These are phyloP conservation scores for Embiotoca jacksoni DNA, from an alignment of 2,113 vertebrate genomes.

Conservation along the genomic window DNA sequence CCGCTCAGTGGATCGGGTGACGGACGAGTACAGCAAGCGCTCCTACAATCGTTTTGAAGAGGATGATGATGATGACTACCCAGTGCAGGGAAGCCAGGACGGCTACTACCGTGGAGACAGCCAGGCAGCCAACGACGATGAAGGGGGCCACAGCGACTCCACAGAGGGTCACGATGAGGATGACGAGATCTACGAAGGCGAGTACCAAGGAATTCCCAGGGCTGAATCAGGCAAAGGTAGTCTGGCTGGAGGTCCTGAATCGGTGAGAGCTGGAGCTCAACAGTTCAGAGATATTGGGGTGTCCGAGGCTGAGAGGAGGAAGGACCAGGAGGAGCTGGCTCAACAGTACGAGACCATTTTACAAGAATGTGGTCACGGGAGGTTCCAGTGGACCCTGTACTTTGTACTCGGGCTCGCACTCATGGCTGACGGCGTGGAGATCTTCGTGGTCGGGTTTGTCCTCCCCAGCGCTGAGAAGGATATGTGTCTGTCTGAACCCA, in stretches of 20 bases:
- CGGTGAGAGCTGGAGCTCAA: constrained; percentile 72
- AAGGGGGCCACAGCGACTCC: constrained; percentile 93
- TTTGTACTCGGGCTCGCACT: constrained; percentile 96
- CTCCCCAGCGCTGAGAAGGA: constrained; percentile 98
- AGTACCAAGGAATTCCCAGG: constrained; percentile 96
- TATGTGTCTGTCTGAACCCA: constrained; percentile 98
- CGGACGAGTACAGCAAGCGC: constrained; percentile 93
- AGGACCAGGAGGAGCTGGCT: constrained; percentile 93
- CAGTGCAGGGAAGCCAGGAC: constrained; percentile 84
- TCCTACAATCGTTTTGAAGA: constrained; percentile 96
- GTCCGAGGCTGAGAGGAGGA: constrained; percentile 85
- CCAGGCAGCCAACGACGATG: constrained; percentile 87
- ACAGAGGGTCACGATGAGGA: constrained; percentile 97
- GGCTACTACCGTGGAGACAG: constrained; percentile 89
- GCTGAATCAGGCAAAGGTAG: constrained; percentile 89
- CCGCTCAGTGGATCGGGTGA: constrained; percentile 89
- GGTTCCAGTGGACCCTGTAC: constrained; percentile 98
- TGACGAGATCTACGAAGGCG: constrained; percentile 97
- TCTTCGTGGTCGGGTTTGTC: constrained; percentile 98
- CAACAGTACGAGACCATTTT: constrained; percentile 97
- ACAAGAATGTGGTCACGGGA: constrained; percentile 95
- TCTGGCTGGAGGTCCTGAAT: constrained; percentile 73
- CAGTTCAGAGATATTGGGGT: constrained; percentile 81
- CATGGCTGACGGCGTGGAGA: constrained; percentile 96
- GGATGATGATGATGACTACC: constrained; percentile 93